These are phyloP conservation scores for Kryptopterus vitreolus DNA, from an alignment of 2,797 vertebrate genomes.

Conservation along the genomic window DNA sequence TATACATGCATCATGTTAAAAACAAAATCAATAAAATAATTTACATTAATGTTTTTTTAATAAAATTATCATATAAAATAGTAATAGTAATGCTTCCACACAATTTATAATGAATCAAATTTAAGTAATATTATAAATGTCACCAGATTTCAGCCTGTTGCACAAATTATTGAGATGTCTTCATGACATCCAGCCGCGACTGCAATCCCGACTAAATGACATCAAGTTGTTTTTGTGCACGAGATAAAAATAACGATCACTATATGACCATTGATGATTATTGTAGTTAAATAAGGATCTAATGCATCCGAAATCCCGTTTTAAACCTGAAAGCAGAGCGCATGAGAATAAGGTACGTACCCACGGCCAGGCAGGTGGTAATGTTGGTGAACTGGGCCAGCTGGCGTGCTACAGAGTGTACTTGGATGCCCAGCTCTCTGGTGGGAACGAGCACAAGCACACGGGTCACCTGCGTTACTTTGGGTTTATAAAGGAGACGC, in stretches of 20 bases:
- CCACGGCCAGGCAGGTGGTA: slow-evolving; percentile 89
- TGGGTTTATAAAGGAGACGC: slow-evolving; percentile 93
- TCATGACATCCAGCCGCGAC: neutral
- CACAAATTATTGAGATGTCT: neutral
- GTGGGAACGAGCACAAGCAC: slow-evolving; percentile 93
- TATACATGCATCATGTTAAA: too few relatives aligned
- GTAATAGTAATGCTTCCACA: too few relatives aligned
- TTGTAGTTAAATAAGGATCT: neutral
- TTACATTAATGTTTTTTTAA: too few relatives aligned
- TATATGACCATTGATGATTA: too few relatives aligned
- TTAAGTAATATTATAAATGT: neutral
- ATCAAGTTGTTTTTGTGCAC: neutral
- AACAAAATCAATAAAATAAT: too few relatives aligned
- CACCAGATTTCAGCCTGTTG: neutral
- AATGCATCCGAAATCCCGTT: too few relatives aligned
- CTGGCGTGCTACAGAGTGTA: slow-evolving; percentile 88
- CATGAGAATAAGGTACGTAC: slow-evolving; percentile 67
- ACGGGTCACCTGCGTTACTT: slow-evolving; percentile 84
- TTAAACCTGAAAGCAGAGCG: neutral
- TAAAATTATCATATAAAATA: too few relatives aligned
- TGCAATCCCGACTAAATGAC: neutral
- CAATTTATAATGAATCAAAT: too few relatives aligned
- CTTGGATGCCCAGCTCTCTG: slow-evolving; percentile 95
- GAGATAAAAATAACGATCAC: too few relatives aligned
- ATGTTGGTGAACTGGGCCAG: slow-evolving; percentile 90